These are phyloP conservation scores for Drosophila dives DNA, from an alignment of 2,888 invertebrate species.

Conservation along the genomic window DNA sequence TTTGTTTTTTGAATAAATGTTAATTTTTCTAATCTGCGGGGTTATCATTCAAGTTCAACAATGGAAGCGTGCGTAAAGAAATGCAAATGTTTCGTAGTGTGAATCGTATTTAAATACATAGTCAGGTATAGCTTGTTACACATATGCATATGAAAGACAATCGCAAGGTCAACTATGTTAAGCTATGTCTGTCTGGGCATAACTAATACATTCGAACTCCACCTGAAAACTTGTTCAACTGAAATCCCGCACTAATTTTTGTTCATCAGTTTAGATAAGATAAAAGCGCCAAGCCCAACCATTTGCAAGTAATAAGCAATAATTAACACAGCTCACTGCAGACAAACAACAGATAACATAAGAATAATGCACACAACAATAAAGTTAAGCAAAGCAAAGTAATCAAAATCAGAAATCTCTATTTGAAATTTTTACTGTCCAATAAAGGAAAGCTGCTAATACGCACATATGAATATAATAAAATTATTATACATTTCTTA, in stretches of 20 bases:
- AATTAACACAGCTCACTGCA: constrained; percentile 52
- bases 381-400: constrained; percentile 31
- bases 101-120: constrained; percentile 27
- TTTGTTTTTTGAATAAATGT: constrained; percentile 46
- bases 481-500: neutral
- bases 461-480: neutral
- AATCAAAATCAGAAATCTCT: constrained; percentile 32
- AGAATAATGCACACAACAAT: constrained; percentile 38
- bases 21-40: constrained; percentile 62
- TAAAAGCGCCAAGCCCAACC: constrained; percentile 30
- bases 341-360: constrained; percentile 33
- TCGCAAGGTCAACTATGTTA: constrained; percentile 56
- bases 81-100: constrained; percentile 42
- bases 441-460: constrained; percentile 30
- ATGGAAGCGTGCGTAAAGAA: constrained; percentile 48
- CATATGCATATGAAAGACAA: constrained; percentile 38
- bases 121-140: constrained; percentile 39
- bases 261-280: constrained; percentile 58
- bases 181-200: neutral
- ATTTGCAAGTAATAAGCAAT: constrained; percentile 58
- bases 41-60: constrained; percentile 62
- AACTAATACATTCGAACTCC: neutral
- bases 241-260: constrained; percentile 39
- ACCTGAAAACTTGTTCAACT: constrained; percentile 13
- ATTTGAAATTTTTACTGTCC: constrained; percentile 35